phyloP scores from a whole-genome alignment of 2,888 invertebrate genomes.

The Dromius quadrimaculatus region DNA sequence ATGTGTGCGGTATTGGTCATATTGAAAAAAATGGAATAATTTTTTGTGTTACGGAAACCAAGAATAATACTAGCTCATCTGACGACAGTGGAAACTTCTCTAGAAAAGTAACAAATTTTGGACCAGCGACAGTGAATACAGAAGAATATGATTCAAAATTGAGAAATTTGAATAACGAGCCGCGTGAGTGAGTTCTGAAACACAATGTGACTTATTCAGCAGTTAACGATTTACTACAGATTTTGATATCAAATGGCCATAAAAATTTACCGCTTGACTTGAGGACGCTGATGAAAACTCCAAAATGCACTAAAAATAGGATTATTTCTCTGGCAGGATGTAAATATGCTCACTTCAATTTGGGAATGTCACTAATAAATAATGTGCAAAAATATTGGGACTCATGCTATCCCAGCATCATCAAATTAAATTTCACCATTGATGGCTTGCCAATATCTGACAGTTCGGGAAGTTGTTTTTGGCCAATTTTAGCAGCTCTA shows the following conservation, averaged over 20 bases:
- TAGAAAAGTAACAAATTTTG: neutral
- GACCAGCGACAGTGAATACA: neutral
- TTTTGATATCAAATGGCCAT: slow-evolving; percentile 9
- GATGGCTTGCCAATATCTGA: slow-evolving; percentile 49
- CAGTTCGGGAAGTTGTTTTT: slow-evolving; percentile 47
- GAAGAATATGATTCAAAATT: neutral
- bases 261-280: slow-evolving; percentile 15
- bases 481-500: slow-evolving; percentile 45
- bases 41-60: neutral
- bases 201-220: slow-evolving; percentile 30
- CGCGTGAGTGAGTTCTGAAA: slow-evolving; percentile 9
- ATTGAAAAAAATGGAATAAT: neutral
- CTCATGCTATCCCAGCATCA: too few species aligned
- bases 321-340: slow-evolving; percentile 1
- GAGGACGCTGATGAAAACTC: slow-evolving; percentile 28
- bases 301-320: neutral
- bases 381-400: too few species aligned
- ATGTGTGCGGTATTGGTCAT: neutral
- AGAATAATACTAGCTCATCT: neutral
- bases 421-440: slow-evolving; percentile 34
- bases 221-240: slow-evolving; percentile 5
- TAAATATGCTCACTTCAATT: slow-evolving; percentile 40
- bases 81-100: neutral
- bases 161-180: neutral
- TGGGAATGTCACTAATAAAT: too few species aligned